Evolutionary conservation across 2,797 vertebrate genomes (phyloP), one percentile per base, ranked within the genome.

Genomic region (Galagoides demidoff): DNA sequence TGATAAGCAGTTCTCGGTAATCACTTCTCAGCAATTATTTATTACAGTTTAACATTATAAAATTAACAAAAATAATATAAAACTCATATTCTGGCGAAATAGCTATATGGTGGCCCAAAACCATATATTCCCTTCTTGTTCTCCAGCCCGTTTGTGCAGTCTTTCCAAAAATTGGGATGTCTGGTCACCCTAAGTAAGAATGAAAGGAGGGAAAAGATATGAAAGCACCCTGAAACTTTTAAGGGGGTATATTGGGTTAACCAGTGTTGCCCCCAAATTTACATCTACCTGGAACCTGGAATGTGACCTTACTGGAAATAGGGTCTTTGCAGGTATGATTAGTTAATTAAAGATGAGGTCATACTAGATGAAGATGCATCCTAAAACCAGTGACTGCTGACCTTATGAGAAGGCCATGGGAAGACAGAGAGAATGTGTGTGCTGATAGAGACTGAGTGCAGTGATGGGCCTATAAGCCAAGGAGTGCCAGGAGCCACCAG

Each of bases 231-330:
- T 57, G 61, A 74, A 66, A 57, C 9, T 55, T 93, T 86, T 52
- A 86, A 63, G 43, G 34, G 29, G 8, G 20, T 74, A 2, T 68
- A 23, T 2, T 57, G 13, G 29, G 25, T 74, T 81, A 66, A 74
- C 45, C 20, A 82, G 25, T 64, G 74, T 59, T 45, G 39, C 20
- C 45, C 64, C 76, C 49, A 68, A 81, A 76, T 68, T 49, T 83
- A 66, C 16, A 27, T 68, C 29, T 27, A 63, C 20, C 29, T 13
- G 10, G 43, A 63, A 55, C n/a, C 74, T 89, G 82, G 84, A 82
- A 82, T 27, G 31, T 76, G 20, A 70, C 39, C 49, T 89, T 76
- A 17, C n/a, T 45, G 37, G 63, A 96, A 96, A 92, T 22, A 82
- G 13, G 25, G 31, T 43, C 37, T 88, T 49, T 79, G 27, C 13